These are phyloP conservation scores for Bathynomus jamesi DNA, from an alignment of 1,140 invertebrate genomes.

Conservation along the genomic window DNA sequence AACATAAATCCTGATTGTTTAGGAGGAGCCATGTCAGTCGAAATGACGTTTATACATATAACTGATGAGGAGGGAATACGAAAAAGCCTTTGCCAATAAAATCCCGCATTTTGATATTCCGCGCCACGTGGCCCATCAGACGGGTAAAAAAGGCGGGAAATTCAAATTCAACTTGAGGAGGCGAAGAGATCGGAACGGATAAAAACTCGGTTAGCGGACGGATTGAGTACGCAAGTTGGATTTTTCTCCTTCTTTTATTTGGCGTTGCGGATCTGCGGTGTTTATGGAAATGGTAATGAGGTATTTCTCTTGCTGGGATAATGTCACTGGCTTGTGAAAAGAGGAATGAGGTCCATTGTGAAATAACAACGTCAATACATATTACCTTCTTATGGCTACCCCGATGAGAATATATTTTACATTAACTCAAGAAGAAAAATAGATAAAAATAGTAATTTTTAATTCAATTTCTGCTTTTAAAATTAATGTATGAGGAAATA, in stretches of 20 bases:
- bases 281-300: background rate
- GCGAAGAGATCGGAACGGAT: background rate
- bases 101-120: background rate
- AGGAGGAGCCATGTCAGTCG: background rate
- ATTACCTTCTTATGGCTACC: too few species aligned
- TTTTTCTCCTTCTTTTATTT: background rate
- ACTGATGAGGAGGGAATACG: background rate
- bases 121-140: background rate
- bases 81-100: background rate
- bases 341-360: background rate
- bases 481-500: too few species aligned
- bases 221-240: background rate
- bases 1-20: constrained; percentile 1
- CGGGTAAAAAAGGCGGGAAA: background rate
- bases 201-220: background rate
- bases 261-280: background rate
- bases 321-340: background rate
- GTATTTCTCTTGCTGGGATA: background rate
- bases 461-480: too few species aligned
- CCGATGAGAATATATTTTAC: too few species aligned
- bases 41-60: constrained; percentile 1
- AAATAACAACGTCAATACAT: background rate
- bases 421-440: too few species aligned
- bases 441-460: too few species aligned
- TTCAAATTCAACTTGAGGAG: background rate